A percentile compares a stretch with the other conserved stretches of the same genome.
Evolutionary conservation across 2,113 vertebrate genomes (phyloP).

Genomic region (Odobenus rosmarus): DNA sequence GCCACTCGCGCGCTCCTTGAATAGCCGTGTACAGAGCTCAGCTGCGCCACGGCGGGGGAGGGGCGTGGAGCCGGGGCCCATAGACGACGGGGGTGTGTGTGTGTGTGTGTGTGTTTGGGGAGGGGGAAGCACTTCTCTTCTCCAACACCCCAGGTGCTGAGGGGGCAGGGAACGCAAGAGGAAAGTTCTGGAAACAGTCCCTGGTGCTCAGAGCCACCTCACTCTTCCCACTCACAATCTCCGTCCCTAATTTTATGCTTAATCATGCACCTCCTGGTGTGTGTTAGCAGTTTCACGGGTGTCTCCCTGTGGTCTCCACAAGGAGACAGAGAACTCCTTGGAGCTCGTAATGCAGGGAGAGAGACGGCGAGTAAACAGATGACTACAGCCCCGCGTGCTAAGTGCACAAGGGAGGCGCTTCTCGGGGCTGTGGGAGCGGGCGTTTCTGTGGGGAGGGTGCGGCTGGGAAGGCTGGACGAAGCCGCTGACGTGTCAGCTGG

Average conservation of each 20-base stretch:
- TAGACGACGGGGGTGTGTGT: too few species aligned
- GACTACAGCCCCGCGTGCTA: conserved; percentile 22
- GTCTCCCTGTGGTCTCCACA: conserved; percentile 53
- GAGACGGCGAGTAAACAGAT: conserved; percentile 72
- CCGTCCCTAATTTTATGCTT: background rate
- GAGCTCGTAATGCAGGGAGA: conserved; percentile 63
- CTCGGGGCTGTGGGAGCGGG: conserved; percentile 8
- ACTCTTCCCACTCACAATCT: accelerated
- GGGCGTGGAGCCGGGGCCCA: background rate
- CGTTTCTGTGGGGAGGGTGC: conserved; percentile 37
- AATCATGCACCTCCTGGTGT: background rate
- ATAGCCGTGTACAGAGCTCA: background rate
- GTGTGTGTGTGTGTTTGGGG: background rate
- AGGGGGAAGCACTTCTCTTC: background rate
- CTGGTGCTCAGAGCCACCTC: background rate
- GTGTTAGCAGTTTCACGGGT: background rate
- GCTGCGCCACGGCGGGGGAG: accelerated
- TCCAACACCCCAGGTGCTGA: background rate
- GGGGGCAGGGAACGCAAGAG: background rate
- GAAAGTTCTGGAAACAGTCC: background rate
- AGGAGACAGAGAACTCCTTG: conserved; percentile 51
- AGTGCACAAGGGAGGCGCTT: conserved; percentile 26
- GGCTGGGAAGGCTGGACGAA: conserved; percentile 58
- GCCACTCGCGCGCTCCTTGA: background rate
- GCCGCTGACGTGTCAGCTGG: conserved; percentile 44